Evolutionary conservation across 2,888 invertebrate genomes (phyloP).

Genomic region (Drosophila pseudotakahashii): DNA sequence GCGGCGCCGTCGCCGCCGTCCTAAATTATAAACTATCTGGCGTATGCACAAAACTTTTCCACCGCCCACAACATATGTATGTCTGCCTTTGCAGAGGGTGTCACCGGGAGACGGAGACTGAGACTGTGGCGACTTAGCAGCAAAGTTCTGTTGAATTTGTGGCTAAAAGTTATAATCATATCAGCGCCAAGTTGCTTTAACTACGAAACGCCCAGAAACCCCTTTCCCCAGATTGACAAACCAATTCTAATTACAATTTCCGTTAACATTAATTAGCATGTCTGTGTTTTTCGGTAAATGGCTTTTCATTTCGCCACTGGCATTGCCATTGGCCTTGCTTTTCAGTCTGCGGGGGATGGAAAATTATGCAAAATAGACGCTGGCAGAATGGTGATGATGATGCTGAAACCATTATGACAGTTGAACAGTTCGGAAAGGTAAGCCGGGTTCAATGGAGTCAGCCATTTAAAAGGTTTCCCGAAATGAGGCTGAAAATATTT

Average conservation of each 20-base stretch:
- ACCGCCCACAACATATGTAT: slow-evolving; percentile 49
- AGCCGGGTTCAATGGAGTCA: slow-evolving; percentile 11
- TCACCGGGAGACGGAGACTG: slow-evolving; percentile 19
- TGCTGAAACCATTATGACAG: slow-evolving; percentile 31
- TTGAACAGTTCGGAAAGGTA: slow-evolving; percentile 23
- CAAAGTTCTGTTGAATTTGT: slow-evolving; percentile 67
- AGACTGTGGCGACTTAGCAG: slow-evolving; percentile 54
- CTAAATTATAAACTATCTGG: slow-evolving; percentile 76
- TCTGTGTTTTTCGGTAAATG: slow-evolving; percentile 68
- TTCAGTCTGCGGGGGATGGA: slow-evolving; percentile 5
- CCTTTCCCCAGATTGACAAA: slow-evolving; percentile 34
- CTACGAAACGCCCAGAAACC: not conserved
- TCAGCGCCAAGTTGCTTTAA: slow-evolving; percentile 48
- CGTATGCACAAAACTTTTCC: slow-evolving; percentile 52
- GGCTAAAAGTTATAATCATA: slow-evolving; percentile 73
- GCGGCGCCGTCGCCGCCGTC: slow-evolving; percentile 55
- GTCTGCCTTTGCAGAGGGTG: slow-evolving; percentile 9
- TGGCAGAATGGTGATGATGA: slow-evolving; percentile 18
- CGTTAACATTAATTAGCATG: slow-evolving; percentile 73
- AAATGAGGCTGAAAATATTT: not conserved
- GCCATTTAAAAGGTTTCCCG: not conserved
- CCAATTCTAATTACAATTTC: slow-evolving; percentile 73
- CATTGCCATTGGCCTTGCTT: slow-evolving; percentile 52
- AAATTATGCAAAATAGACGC: slow-evolving; percentile 52
- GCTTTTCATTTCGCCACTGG: slow-evolving; percentile 56